These are phyloP conservation scores for Drosophila elegans DNA, from an alignment of 1,140 invertebrate species.

Conservation along the genomic window DNA sequence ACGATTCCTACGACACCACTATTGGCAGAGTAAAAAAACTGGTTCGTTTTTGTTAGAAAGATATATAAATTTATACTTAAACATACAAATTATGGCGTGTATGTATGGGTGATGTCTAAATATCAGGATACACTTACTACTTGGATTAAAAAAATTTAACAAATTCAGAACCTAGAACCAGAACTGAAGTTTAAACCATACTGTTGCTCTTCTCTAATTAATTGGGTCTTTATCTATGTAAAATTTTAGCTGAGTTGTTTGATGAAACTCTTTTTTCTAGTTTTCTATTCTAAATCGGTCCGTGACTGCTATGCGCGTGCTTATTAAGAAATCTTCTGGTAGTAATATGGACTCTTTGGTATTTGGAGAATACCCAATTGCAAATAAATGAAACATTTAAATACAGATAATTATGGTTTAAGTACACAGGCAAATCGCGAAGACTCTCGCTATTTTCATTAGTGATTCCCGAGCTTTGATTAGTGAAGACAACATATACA, in stretches of 20 bases:
- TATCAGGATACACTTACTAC: constrained; percentile 8
- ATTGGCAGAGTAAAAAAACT: constrained; percentile 3
- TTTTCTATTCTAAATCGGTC: constrained; percentile 13
- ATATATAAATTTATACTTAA: background rate
- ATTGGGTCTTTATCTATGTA: background rate
- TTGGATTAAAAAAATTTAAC: background rate
- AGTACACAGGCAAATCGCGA: constrained; percentile 53
- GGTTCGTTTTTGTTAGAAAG: background rate
- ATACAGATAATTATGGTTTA: constrained; percentile 24
- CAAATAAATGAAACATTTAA: constrained; percentile 42
- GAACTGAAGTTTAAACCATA: background rate
- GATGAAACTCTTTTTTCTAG: constrained; percentile 8
- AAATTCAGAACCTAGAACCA: constrained; percentile 1
- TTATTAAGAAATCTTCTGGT: constrained; percentile 85
- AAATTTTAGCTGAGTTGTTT: background rate
- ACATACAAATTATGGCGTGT: constrained; percentile 9
- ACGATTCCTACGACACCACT: constrained; percentile 28
- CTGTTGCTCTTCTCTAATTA: background rate
- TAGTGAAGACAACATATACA: constrained; percentile 56
- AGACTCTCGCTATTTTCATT: constrained; percentile 33
- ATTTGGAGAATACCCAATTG: constrained; percentile 78
- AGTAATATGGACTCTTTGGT: constrained; percentile 85
- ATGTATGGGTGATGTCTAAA: constrained; percentile 9
- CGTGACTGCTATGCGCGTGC: constrained; percentile 54
- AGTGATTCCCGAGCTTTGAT: constrained; percentile 45